These are phyloP conservation scores for Euzetes globulus DNA, from an alignment of 2,888 invertebrate species.

Conservation along the genomic window DNA sequence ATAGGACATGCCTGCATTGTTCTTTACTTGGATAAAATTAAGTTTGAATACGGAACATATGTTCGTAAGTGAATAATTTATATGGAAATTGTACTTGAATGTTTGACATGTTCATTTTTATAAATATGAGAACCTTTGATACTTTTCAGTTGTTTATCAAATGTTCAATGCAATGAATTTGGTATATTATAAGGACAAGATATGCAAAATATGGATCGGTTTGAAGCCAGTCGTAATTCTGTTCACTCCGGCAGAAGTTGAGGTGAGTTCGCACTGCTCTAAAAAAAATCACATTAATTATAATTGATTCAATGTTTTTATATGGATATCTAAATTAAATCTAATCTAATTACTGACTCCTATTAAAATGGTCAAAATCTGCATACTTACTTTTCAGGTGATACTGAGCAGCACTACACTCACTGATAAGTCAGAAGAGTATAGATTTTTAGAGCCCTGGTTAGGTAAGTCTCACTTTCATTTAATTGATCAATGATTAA, in stretches of 20 bases:
- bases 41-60: conserved; percentile 37
- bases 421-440: conserved; percentile 48
- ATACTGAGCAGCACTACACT: conserved; percentile 46
- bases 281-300: no score
- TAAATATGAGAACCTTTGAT: no score
- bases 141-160: conserved; percentile 36
- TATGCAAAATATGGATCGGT: conserved; percentile 37
- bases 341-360: not conserved
- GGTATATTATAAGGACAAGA: conserved; percentile 33
- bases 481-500: not conserved
- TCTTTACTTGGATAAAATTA: conserved; percentile 30
- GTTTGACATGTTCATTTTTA: not conserved
- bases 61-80: conserved; percentile 28
- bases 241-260: conserved; percentile 37
- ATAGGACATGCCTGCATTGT: conserved; percentile 36
- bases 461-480: conserved; percentile 42
- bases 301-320: no score
- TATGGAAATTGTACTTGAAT: not conserved
- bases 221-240: conserved; percentile 35
- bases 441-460: conserved; percentile 51
- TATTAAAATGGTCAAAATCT: not conserved
- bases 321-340: no score
- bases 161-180: conserved; percentile 32
- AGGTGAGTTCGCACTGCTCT: conserved; percentile 18
- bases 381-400: conserved; percentile 30